These are phyloP conservation scores for Semaprochilodus insignis DNA, from an alignment of 2,797 vertebrate genomes.

Conservation along the genomic window DNA sequence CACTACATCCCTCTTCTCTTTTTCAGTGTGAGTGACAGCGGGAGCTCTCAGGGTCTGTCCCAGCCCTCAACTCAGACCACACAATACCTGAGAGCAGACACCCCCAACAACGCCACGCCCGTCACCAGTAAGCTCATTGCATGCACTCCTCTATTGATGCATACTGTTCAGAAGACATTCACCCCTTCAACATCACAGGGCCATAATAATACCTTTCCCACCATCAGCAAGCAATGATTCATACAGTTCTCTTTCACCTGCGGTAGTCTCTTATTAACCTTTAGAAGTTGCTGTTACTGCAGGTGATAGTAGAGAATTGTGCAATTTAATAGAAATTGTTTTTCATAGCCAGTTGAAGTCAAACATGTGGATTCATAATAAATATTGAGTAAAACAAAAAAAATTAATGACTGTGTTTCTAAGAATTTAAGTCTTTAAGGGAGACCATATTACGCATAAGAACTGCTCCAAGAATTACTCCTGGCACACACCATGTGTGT, in stretches of 20 bases:
- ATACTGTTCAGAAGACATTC: background rate
- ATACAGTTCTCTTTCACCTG: background rate
- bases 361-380: too few species aligned
- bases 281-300: background rate
- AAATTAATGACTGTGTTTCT: too few species aligned
- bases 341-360: too few species aligned
- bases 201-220: background rate
- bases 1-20: background rate
- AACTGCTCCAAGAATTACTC: too few species aligned
- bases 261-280: background rate
- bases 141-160: constrained; percentile 18
- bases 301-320: background rate
- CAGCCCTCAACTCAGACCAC: constrained; percentile 98
- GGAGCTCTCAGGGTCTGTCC: constrained; percentile 96
- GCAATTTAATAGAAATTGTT: background rate
- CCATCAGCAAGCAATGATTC: background rate
- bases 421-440: too few species aligned
- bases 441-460: too few species aligned
- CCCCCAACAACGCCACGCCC: constrained; percentile 95
- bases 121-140: constrained; percentile 93
- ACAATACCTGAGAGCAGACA: constrained; percentile 97
- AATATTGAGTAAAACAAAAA: too few species aligned
- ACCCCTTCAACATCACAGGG: background rate
- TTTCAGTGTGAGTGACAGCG: constrained; percentile 92
- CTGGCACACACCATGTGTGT: too few species aligned